A percentile compares a stretch with the other conserved stretches of the same genome.
Conservation (phyloP, 2,888 invertebrate species). For the Anagyrus pseudococci region DNA sequence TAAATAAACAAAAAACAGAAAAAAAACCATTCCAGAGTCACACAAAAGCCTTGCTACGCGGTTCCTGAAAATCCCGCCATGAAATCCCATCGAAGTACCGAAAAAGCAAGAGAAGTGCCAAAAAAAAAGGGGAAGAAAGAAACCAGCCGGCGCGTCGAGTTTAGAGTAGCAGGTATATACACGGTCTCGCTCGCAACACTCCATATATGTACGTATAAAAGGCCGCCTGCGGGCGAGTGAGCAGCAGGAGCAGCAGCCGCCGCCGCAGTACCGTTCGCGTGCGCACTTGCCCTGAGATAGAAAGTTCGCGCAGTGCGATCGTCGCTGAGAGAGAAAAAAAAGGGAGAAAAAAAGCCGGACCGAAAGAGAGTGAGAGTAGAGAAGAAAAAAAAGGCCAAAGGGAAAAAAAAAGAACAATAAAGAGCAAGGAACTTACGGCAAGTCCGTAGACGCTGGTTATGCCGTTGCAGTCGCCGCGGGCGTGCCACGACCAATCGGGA, state of each 20-base stretch:
- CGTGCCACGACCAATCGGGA: slow-evolving; percentile 70
- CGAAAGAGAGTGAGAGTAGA: neutral
- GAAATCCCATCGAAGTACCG: too few relatives aligned
- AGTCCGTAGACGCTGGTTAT: slow-evolving; percentile 77
- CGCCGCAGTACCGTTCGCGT: neutral
- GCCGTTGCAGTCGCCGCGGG: slow-evolving; percentile 69
- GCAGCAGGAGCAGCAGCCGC: neutral
- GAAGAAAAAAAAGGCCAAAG: neutral
- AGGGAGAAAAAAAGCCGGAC: neutral
- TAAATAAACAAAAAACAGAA: too few relatives aligned
- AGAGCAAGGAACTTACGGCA: slow-evolving; percentile 50
- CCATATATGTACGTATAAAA: too few relatives aligned
- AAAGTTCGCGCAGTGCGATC: slow-evolving; percentile 8
- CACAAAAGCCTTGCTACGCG: too few relatives aligned
- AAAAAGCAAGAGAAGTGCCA: too few relatives aligned
- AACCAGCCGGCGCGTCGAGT: too few relatives aligned
- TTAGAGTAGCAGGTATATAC: too few relatives aligned
- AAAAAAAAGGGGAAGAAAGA: too few relatives aligned
- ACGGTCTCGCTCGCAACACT: too few relatives aligned
- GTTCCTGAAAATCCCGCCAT: too few relatives aligned
- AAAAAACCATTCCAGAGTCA: too few relatives aligned
- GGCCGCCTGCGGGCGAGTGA: too few relatives aligned
- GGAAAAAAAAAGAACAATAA: neutral
- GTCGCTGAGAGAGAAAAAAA: neutral
- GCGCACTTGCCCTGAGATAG: slow-evolving; percentile 1